These are phyloP conservation scores for Cololabis saira DNA, from an alignment of 2,113 vertebrate species.

Conservation along the genomic window DNA sequence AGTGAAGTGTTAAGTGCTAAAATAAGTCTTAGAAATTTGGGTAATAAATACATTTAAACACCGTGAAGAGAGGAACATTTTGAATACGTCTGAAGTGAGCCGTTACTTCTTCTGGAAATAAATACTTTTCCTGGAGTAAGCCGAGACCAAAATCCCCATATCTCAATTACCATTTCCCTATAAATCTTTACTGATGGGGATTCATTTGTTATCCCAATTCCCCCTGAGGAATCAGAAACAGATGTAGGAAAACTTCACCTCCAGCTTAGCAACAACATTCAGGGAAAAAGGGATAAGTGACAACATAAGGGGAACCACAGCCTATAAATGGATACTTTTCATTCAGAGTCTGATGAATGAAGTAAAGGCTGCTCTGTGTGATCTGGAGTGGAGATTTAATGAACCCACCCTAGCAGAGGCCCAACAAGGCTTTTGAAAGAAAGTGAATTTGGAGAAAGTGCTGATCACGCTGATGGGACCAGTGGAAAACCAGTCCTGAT, in stretches of 20 bases:
- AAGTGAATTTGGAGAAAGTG: conserved; percentile 45
- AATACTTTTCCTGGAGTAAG: conserved; percentile 55
- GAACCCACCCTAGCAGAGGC: conserved; percentile 33
- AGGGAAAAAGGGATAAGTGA: conserved; percentile 46
- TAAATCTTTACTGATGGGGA: conserved; percentile 70
- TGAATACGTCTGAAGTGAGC: conserved; percentile 22
- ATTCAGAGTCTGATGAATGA: conserved; percentile 47
- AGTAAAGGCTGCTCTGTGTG: conserved; percentile 48
- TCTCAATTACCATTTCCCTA: conserved; percentile 53
- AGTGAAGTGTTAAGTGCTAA: no score
- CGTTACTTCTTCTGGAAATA: conserved; percentile 46
- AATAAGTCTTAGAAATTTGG: not conserved
- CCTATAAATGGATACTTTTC: conserved; percentile 54
- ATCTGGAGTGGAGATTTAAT: conserved; percentile 40
- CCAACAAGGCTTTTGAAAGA: conserved; percentile 52
- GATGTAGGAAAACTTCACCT: conserved; percentile 61
- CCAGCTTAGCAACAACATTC: conserved; percentile 47
- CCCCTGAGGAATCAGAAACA: conserved; percentile 66
- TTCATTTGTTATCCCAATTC: conserved; percentile 51
- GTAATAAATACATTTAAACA: conserved; percentile 9
- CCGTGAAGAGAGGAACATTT: conserved; percentile 35
- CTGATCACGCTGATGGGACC: conserved; percentile 41
- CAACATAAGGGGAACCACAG: conserved; percentile 30
- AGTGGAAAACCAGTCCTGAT: conserved; percentile 46
- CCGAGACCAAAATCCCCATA: conserved; percentile 46